phyloP scores from a whole-genome alignment of 2,797 vertebrate species.

The Dermochelys coriacea region DNA sequence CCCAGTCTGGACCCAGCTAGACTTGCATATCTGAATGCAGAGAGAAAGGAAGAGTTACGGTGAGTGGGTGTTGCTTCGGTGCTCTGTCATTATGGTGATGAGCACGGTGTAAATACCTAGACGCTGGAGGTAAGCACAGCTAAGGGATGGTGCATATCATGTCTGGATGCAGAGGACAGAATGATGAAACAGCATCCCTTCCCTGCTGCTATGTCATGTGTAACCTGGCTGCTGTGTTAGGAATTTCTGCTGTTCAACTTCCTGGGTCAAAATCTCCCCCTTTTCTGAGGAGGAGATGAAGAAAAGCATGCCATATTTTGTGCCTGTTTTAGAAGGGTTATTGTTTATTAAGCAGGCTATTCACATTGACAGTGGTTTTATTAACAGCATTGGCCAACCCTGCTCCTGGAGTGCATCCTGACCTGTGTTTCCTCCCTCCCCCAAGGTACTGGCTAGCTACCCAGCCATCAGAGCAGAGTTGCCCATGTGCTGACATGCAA shows the following conservation, averaged over 20 bases:
- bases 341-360: constrained; percentile 60
- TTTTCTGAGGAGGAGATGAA: neutral
- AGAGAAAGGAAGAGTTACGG: neutral
- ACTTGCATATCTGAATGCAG: neutral
- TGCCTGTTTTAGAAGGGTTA: neutral
- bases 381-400: neutral
- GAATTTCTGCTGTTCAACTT: neutral
- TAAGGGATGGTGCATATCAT: too few relatives aligned
- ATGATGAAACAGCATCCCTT: too few relatives aligned
- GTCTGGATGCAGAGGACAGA: neutral
- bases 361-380: neutral
- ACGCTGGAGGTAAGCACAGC: neutral
- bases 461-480: neutral
- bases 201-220: neutral
- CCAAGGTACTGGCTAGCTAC: neutral
- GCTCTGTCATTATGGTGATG: neutral
- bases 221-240: neutral
- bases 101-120: neutral
- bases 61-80: neutral
- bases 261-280: neutral
- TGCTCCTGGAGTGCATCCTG: neutral
- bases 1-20: too few relatives aligned
- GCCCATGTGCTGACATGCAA: neutral
- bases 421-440: neutral
- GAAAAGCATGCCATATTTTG: neutral